These are phyloP conservation scores for Melipona quadrifasciata DNA, from an alignment of 1,140 invertebrate species.

Conservation along the genomic window DNA sequence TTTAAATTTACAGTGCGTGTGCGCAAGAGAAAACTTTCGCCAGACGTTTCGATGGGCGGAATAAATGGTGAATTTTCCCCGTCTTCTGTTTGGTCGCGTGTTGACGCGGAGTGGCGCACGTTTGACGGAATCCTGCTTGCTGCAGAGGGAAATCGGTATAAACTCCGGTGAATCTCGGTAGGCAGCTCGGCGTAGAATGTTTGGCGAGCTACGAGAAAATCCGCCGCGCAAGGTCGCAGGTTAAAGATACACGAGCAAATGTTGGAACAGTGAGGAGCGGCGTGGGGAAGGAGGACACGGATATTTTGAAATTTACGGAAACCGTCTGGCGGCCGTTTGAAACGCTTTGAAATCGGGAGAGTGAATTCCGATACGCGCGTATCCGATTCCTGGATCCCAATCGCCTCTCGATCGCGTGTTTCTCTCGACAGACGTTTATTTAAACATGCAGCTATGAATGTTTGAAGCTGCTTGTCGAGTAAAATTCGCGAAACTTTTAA, in stretches of 20 bases:
- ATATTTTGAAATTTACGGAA: background rate
- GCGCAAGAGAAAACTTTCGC: too few species aligned
- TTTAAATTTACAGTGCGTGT: too few species aligned
- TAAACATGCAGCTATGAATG: too few species aligned
- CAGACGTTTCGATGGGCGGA: conserved; percentile 1
- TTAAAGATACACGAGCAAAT: background rate
- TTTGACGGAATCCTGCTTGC: background rate
- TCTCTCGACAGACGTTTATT: too few species aligned
- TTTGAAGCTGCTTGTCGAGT: too few species aligned
- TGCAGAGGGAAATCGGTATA: conserved; percentile 1
- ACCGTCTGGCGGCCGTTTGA: background rate
- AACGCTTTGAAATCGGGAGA: background rate
- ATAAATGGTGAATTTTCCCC: conserved; percentile 10
- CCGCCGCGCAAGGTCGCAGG: background rate
- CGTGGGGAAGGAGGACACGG: too few species aligned
- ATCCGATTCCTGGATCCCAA: too few species aligned
- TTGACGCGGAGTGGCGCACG: background rate
- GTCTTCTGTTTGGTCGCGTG: background rate
- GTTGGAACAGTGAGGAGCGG: background rate
- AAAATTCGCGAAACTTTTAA: too few species aligned
- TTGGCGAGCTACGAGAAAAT: background rate
- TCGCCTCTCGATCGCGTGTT: too few species aligned
- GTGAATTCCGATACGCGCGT: background rate
- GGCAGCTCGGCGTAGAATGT: background rate
- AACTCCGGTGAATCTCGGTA: conserved; percentile 5